These are phyloP conservation scores for Panthera uncia DNA, from an alignment of 2,113 vertebrate genomes.

Conservation along the genomic window DNA sequence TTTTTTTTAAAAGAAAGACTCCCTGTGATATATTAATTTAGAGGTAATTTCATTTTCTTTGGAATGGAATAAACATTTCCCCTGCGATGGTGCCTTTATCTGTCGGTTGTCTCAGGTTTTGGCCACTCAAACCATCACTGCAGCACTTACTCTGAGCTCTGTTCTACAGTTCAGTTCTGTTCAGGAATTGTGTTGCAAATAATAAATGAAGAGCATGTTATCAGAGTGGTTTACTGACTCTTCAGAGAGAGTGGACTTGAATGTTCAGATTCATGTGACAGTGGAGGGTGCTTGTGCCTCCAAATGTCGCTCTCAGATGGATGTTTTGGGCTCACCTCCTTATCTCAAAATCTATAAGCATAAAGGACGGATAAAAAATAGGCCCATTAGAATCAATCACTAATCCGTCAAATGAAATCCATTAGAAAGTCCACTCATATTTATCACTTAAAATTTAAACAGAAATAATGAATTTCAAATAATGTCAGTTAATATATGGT, in stretches of 20 bases:
- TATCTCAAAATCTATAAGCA: background rate
- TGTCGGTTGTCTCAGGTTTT: background rate
- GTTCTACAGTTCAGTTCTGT: background rate
- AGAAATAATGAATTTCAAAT: constrained; percentile 16
- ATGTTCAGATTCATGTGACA: too few relatives aligned
- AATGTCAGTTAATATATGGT: background rate
- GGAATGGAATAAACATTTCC: background rate
- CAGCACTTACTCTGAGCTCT: background rate
- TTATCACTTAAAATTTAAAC: background rate
- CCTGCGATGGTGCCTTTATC: background rate
- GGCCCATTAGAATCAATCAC: background rate
- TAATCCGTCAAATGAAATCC: background rate
- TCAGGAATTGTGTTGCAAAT: background rate
- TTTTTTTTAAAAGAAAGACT: background rate
- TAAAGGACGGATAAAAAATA: background rate
- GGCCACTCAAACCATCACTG: background rate
- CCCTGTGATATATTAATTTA: background rate
- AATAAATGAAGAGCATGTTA: background rate
- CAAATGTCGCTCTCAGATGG: background rate
- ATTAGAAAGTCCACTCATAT: background rate
- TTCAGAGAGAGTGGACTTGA: background rate
- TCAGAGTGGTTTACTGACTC: background rate
- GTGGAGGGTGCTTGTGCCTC: background rate
- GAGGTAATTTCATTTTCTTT: background rate
- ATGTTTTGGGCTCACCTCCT: background rate